phyloP scores from a whole-genome alignment of 1,140 invertebrate genomes.

The Sminthurinus signatus region DNA sequence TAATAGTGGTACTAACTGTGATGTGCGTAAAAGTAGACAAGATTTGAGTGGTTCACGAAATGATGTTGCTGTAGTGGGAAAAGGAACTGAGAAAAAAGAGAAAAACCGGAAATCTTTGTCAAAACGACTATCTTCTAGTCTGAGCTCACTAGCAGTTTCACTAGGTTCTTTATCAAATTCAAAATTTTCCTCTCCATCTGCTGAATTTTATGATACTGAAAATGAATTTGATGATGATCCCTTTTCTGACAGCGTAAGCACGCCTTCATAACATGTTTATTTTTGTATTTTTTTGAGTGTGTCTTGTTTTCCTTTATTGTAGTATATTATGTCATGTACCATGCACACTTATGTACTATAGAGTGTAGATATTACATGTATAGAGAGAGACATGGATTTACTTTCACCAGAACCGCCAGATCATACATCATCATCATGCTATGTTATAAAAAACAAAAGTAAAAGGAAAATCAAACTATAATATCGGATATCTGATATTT shows the following conservation, averaged over 20 bases:
- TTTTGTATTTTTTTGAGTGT: no score
- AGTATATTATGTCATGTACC: no score
- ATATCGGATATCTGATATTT: no score
- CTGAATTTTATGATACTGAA: slow-evolving; percentile 20
- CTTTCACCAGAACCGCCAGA: no score
- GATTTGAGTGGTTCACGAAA: background rate
- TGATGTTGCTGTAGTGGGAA: background rate
- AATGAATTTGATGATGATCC: slow-evolving; percentile 29
- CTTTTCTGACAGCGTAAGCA: slow-evolving; percentile 32
- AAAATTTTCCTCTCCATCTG: slow-evolving; percentile 17
- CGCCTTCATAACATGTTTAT: no score
- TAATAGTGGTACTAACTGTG: background rate
- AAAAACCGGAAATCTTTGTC: slow-evolving; percentile 13
- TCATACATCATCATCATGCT: no score
- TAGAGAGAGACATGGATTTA: no score
- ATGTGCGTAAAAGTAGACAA: background rate
- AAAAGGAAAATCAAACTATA: no score
- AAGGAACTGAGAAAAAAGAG: background rate
- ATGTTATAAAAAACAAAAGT: no score
- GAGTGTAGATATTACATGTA: no score
- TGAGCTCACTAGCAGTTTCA: slow-evolving; percentile 38
- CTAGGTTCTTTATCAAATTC: slow-evolving; percentile 20
- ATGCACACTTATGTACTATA: no score
- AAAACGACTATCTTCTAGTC: slow-evolving; percentile 38
- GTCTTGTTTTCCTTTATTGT: no score